Evolutionary conservation across 2,113 vertebrate genomes (phyloP).

Genomic region (Hydropotes inermis): DNA sequence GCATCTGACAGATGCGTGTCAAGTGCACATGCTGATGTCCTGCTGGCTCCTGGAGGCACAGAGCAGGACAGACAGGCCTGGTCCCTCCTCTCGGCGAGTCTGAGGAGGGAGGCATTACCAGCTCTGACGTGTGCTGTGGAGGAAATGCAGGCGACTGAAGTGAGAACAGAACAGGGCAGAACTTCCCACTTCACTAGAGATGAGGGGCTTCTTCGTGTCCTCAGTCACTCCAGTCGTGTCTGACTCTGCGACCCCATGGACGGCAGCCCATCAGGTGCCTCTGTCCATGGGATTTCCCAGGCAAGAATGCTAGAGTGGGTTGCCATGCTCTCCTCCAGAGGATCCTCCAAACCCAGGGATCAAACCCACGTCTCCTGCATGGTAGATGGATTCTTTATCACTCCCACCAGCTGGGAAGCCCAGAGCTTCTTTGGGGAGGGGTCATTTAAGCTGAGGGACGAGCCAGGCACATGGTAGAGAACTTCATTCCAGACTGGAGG

Average conservation of each 20-base stretch:
- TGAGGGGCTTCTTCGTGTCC: background rate
- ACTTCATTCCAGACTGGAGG: background rate
- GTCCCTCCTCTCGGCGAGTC: background rate
- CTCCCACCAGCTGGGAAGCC: background rate
- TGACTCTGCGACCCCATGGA: background rate
- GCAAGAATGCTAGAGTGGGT: background rate
- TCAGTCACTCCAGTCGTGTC: background rate
- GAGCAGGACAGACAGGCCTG: too few species aligned
- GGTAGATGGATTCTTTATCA: background rate
- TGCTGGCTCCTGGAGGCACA: accelerated
- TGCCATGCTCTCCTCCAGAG: background rate
- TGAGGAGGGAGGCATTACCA: accelerated
- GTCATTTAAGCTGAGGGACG: background rate
- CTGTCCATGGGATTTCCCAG: background rate
- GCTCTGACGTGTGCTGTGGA: background rate
- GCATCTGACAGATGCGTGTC: accelerated
- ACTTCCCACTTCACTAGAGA: background rate
- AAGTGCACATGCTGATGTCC: accelerated
- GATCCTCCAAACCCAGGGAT: background rate
- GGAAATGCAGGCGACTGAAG: accelerated
- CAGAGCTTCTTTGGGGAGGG: background rate
- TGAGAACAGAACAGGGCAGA: accelerated
- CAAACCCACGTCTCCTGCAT: background rate
- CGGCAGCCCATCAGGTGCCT: background rate
- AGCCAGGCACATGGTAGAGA: background rate